Conservation (phyloP, 2,888 invertebrate species). For the Eupithecia subumbrata region DNA sequence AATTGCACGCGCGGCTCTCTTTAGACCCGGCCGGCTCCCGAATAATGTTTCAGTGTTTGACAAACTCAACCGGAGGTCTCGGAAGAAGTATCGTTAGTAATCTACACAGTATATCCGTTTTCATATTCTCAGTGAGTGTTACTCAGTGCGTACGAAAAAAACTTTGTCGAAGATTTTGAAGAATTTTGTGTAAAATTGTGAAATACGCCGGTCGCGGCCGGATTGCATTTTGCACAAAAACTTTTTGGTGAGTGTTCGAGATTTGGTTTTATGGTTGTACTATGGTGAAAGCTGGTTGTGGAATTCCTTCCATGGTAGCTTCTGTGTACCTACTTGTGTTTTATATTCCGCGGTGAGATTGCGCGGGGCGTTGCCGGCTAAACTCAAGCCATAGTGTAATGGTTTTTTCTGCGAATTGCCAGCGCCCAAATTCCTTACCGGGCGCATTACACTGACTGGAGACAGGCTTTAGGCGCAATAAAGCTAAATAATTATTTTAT, state of each 20-base stretch:
- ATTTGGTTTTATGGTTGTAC: constrained; percentile 32
- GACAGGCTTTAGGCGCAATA: constrained; percentile 18
- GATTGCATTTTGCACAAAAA: constrained; percentile 79
- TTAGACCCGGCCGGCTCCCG: constrained; percentile 81
- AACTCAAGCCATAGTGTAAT: constrained; percentile 57
- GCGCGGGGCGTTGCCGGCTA: constrained; percentile 58
- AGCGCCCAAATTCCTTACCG: constrained; percentile 61
- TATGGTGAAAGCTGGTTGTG: constrained; percentile 26
- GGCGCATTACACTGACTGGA: constrained; percentile 46
- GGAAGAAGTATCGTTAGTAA: constrained; percentile 82
- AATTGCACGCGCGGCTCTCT: constrained; percentile 80
- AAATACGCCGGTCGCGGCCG: constrained; percentile 79
- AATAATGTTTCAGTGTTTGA: constrained; percentile 84
- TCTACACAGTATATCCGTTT: constrained; percentile 81
- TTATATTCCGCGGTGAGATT: constrained; percentile 38
- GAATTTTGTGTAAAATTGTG: constrained; percentile 84
- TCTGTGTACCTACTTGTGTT: constrained; percentile 38
- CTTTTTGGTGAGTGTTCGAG: constrained; percentile 75
- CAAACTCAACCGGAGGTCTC: constrained; percentile 83
- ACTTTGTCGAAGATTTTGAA: constrained; percentile 84
- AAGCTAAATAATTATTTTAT: constrained; percentile 12
- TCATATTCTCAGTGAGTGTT: constrained; percentile 84
- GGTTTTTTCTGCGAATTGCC: constrained; percentile 71
- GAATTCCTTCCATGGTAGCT: constrained; percentile 31
- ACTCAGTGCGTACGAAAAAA: constrained; percentile 84